Evolutionary conservation across 2,888 invertebrate genomes (phyloP), one percentile per base, ranked within the genome.

Genomic region (Liodrosophila aerea): DNA sequence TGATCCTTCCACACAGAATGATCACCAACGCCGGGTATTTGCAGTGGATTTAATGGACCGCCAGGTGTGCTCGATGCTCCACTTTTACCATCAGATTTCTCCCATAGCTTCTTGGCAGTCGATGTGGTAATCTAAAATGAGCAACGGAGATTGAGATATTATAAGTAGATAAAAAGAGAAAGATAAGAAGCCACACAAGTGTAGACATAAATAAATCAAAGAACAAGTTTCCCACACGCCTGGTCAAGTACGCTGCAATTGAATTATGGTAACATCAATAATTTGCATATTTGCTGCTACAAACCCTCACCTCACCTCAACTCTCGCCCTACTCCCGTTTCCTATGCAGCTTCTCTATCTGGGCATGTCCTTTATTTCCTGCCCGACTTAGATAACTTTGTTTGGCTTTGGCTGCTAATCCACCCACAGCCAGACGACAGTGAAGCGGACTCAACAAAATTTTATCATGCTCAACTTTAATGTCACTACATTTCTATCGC

Each of bases 51-150:
- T 91, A 94, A 90, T 92, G 94, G 92, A 90, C 93, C 93, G 74
- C 91, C 91, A 5, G 94, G 92, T 76, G 86, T 85, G 56, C 76
- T 83, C 11, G 88, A 87, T 13, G 72, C 84, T 33, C 93, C 93
- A 73, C 95, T 94, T 90, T 96, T 96, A 89, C 94, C 94, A 89
- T 94, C 94, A 69, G 94, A 93, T 89, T 93, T 95, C 91, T 94
- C 95, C 97, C 97, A 97, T 90, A 97, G 91, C 91, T 97, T 97
- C 92, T 97, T 97, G 90, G 97, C 95, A 91, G 97, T 95, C 91
- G 97, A 95, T 90, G 97, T 96, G 91, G 96, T 96, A 92, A 97
- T 96, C 97, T 97, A 22, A 22, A 22, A 4, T 22, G 22, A 2
- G 92, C 54, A 92, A 92, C 61, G 86, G 66, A 74, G 22, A 22